Conservation (phyloP, 2,113 vertebrate genomes). For the Okapia johnstoni region DNA sequence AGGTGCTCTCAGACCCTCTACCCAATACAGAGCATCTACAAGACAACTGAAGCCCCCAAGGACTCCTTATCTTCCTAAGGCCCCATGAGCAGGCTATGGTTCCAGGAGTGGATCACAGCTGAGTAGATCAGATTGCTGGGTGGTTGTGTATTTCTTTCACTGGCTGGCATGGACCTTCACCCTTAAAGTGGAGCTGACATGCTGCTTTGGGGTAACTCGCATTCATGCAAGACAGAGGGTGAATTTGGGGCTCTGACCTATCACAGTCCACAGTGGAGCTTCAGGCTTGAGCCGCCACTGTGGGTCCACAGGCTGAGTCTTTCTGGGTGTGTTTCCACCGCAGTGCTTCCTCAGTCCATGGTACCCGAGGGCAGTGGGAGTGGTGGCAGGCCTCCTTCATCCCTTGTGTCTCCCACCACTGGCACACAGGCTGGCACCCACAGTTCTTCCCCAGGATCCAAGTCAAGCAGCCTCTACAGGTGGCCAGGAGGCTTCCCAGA, state of each 20-base stretch:
- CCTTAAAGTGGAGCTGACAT: not conserved
- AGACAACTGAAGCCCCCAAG: not conserved
- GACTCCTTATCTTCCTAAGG: not conserved
- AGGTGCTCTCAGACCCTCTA: not conserved
- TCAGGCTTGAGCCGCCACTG: fast-evolving
- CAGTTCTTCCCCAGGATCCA: not conserved
- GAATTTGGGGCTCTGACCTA: not conserved
- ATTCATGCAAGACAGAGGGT: not conserved
- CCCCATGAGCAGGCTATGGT: fast-evolving
- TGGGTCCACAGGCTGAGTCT: not conserved
- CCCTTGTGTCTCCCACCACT: not conserved
- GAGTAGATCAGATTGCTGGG: fast-evolving
- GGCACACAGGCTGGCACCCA: not conserved
- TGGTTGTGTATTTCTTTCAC: not conserved
- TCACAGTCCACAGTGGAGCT: not conserved
- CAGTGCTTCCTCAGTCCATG: not conserved
- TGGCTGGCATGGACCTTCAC: not conserved
- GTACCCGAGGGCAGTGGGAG: not conserved
- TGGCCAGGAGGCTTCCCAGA: not conserved
- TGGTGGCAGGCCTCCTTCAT: not conserved
- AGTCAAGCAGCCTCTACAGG: not conserved
- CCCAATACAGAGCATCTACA: too few relatives aligned
- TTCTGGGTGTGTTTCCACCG: not conserved
- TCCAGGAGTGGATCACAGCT: not conserved
- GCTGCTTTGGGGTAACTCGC: not conserved